Evolutionary conservation across 2,797 vertebrate species (phyloP), one percentile per base, ranked within the genome.

Genomic region (Picus viridis): DNA sequence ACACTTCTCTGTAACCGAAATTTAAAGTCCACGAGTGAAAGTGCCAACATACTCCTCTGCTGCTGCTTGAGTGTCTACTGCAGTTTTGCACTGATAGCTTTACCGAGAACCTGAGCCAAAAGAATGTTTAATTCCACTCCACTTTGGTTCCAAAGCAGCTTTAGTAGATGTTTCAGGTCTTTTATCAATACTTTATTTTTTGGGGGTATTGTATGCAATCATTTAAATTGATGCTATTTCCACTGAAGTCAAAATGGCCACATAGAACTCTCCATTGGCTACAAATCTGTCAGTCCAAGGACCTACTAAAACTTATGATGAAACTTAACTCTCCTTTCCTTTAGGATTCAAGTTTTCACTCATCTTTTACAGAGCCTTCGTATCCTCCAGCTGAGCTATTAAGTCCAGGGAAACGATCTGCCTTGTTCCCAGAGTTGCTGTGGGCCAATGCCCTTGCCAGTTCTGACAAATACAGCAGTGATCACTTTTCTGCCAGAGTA

Each of bases 61-160:
- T 59, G 63, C 36, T 29, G 7, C 2, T 8, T 4, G 0, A n/a
- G 4, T 1, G 0, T 32, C 53, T 70, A 4, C 7, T 53, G 22
- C 32, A 67, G 5, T 59, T 32, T 74, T 19, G 3, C 7, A 30
- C 12, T 27, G 22, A 8, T 24, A 68, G 26, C 8, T 65, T 58
- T 20, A 16, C 16, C 8, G 73, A 26, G 13, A 65, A n/a, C 12
- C 13, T 41, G 29, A 72, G 7, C 1, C 18, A 56, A 68, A 76
- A 19, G 2, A 32, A 3, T 8, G 1, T 7, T 57, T 49, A 39
- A 73, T 59, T 62, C 10, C 4, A 13, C 7, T 6, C 22, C n/a
- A 61, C 16, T 54, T 54, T 45, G 6, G n/a, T 58, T 69, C 4
- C 43, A 70, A 34, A 59, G 3, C 23, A 79, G 18, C 27, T 59